A percentile compares a stretch with the other conserved stretches of the same genome.
These are phyloP conservation scores for Chrysemys picta DNA, from an alignment of 2,113 vertebrate species.

Conservation along the genomic window DNA sequence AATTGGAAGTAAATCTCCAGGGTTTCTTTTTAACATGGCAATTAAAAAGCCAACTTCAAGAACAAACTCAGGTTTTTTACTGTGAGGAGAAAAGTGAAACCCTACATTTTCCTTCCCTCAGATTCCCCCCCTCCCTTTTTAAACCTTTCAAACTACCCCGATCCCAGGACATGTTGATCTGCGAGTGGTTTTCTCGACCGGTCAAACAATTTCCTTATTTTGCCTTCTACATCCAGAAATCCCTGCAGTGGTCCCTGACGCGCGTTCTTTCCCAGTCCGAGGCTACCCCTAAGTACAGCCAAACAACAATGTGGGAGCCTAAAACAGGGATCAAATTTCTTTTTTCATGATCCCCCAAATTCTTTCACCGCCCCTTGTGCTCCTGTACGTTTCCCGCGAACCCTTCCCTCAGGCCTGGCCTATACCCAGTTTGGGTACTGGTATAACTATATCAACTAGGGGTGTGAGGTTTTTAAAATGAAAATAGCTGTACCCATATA, in stretches of 20 bases:
- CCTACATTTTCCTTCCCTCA: background rate
- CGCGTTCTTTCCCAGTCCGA: background rate
- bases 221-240: background rate
- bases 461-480: background rate
- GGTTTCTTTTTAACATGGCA: background rate
- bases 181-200: too few species aligned
- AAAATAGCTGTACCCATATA: background rate
- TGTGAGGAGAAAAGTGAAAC: background rate
- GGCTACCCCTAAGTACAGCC: background rate
- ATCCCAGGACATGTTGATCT: background rate
- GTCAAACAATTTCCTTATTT: background rate
- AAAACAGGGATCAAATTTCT: fast-evolving
- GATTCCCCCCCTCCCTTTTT: background rate
- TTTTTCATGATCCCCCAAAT: background rate
- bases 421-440: too few species aligned
- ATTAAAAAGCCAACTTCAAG: background rate
- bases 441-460: too few species aligned
- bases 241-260: background rate
- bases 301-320: background rate
- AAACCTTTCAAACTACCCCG: background rate
- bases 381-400: background rate
- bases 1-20: background rate
- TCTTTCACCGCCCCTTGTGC: background rate
- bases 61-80: background rate
- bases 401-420: background rate